Conservation (phyloP, 2,797 vertebrate species). For the Cercopithecus hamlyni region DNA sequence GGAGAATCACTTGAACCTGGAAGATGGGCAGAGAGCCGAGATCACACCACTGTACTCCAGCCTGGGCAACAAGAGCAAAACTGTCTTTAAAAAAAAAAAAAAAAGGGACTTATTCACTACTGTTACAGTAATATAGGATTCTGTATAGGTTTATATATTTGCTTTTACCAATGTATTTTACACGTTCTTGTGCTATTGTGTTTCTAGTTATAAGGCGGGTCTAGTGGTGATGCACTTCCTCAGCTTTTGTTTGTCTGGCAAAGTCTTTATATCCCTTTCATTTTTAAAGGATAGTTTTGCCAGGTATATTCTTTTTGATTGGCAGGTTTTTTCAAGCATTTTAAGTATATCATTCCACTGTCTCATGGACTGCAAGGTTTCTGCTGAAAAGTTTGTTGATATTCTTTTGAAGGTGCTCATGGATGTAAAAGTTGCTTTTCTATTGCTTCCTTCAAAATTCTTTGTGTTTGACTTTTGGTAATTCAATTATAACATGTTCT, state of each 20-base stretch:
- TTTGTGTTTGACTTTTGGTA: not conserved
- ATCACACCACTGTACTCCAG: no score
- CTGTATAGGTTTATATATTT: not conserved
- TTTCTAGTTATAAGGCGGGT: not conserved
- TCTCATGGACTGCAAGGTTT: not conserved
- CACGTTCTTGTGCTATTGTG: not conserved
- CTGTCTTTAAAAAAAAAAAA: no score
- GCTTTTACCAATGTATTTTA: not conserved
- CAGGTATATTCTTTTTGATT: not conserved
- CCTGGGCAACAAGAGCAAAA: no score
- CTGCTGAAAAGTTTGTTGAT: not conserved
- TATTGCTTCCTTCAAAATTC: not conserved
- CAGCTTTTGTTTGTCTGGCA: not conserved
- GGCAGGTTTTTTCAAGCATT: not conserved
- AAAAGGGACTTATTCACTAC: not conserved
- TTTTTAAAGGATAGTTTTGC: not conserved
- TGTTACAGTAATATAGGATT: not conserved
- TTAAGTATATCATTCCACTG: not conserved
- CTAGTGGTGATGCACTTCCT: not conserved
- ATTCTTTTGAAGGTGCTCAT: not conserved
- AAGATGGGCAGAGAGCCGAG: no score
- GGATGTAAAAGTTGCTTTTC: not conserved
- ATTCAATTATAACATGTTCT: not conserved
- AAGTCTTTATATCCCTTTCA: not conserved
- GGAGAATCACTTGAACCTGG: no score